Percentiles rank a stretch among this genome's conserved stretches.
Conservation (phyloP, 2,888 invertebrate genomes). For the Drosophila leonis region DNA sequence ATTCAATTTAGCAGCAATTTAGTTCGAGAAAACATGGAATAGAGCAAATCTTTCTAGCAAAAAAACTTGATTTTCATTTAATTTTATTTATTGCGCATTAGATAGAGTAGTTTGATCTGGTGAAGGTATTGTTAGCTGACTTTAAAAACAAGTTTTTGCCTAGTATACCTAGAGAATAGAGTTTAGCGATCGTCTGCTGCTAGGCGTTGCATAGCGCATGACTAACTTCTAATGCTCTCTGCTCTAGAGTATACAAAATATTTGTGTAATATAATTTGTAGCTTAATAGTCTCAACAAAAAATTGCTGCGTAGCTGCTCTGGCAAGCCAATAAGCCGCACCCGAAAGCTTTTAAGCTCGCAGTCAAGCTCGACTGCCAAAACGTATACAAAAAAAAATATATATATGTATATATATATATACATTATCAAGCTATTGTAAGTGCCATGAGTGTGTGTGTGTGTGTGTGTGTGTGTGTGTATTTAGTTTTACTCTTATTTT, state of each 20-base stretch:
- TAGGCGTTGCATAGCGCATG: background rate
- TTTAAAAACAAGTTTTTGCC: background rate
- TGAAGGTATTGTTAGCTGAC: background rate
- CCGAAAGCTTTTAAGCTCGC: conserved; percentile 58
- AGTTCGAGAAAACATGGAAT: background rate
- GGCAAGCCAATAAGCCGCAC: conserved; percentile 26
- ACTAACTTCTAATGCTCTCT: background rate
- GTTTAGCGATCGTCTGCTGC: background rate
- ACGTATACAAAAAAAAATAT: conserved; percentile 24
- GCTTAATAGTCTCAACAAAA: background rate
- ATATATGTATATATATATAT: conserved; percentile 10
- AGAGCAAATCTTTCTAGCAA: background rate
- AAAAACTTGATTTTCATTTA: conserved; percentile 1
- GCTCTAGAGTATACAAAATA: background rate
- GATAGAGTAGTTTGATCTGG: background rate
- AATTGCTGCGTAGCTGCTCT: conserved; percentile 43
- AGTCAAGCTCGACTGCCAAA: conserved; percentile 49
- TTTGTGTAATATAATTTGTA: background rate
- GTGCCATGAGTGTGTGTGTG: conserved; percentile 21
- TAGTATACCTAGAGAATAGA: background rate
- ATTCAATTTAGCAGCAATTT: background rate
- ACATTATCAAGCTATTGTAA: conserved; percentile 26
- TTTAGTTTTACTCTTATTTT: conserved; percentile 57
- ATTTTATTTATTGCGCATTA: background rate
- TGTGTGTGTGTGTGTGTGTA: conserved; percentile 21